Evolutionary conservation across 1,140 invertebrate genomes (phyloP).

Genomic region (Drosophila burlai): DNA sequence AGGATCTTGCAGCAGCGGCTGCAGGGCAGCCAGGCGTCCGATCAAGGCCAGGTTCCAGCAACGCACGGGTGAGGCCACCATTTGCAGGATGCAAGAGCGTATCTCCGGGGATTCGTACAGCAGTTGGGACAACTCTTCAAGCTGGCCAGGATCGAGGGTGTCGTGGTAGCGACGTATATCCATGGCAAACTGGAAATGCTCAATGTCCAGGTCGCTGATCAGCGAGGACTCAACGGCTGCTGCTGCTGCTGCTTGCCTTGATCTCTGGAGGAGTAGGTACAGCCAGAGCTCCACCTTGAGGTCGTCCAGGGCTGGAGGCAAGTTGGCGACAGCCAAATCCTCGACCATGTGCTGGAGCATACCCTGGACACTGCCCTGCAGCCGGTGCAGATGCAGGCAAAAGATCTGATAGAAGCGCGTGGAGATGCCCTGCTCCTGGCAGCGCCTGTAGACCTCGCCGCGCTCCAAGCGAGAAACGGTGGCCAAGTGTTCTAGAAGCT

Average conservation of each 20-base stretch:
- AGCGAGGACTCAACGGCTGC: neutral
- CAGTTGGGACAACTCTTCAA: neutral
- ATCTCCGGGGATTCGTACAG: constrained; percentile 20
- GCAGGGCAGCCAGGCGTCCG: constrained; percentile 23
- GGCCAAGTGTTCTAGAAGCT: neutral
- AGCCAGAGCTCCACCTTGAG: constrained; percentile 52
- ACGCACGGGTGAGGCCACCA: neutral
- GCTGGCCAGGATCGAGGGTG: neutral
- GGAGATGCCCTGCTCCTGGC: constrained; percentile 27
- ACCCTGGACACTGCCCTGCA: constrained; percentile 9
- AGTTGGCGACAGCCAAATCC: neutral
- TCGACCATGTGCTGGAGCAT: constrained; percentile 33
- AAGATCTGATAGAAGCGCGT: constrained; percentile 46
- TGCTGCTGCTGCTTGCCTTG: neutral
- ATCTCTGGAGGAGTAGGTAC: constrained; percentile 31
- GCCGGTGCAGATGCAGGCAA: constrained; percentile 54
- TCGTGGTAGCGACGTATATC: constrained; percentile 24
- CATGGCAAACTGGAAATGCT: constrained; percentile 47
- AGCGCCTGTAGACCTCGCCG: constrained; percentile 10
- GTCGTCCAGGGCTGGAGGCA: constrained; percentile 7
- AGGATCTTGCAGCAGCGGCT: constrained; percentile 15
- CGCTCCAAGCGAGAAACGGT: constrained; percentile 30
- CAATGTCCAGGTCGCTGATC: constrained; percentile 41
- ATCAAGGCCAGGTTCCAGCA: constrained; percentile 26
- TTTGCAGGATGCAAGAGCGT: constrained; percentile 22